Conservation (phyloP, 2,888 invertebrate species). For the Deilephila porcellus region DNA sequence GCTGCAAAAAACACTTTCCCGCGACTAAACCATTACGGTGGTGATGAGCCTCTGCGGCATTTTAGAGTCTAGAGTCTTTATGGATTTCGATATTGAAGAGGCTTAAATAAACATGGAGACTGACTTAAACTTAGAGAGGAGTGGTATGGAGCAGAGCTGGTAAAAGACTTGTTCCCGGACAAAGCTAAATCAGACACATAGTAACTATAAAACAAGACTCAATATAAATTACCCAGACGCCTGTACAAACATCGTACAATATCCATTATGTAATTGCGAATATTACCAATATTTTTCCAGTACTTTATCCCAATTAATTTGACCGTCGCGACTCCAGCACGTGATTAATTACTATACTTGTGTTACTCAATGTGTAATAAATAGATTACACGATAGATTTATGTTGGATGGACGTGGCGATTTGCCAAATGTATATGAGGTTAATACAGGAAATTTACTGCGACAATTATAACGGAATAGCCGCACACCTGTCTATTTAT, state of each 20-base stretch:
- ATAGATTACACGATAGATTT: slow-evolving; percentile 25
- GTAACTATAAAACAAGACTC: no score
- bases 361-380: slow-evolving; percentile 8
- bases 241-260: neutral
- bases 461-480: neutral
- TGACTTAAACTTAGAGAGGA: no score
- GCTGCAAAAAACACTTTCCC: no score
- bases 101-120: no score
- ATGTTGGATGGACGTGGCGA: slow-evolving; percentile 7
- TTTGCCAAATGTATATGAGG: slow-evolving; percentile 18
- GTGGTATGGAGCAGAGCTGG: no score
- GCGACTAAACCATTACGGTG: no score
- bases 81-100: no score
- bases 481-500: neutral
- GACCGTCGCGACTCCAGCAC: neutral
- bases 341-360: slow-evolving; percentile 9
- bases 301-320: neutral
- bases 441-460: slow-evolving; percentile 24
- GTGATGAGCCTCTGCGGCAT: no score
- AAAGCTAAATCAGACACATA: no score
- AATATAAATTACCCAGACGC: neutral
- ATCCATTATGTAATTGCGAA: neutral
- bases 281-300: neutral
- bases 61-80: no score
- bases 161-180: no score